phyloP scores from a whole-genome alignment of 2,888 invertebrate species.

The Euzophera pinguis region DNA sequence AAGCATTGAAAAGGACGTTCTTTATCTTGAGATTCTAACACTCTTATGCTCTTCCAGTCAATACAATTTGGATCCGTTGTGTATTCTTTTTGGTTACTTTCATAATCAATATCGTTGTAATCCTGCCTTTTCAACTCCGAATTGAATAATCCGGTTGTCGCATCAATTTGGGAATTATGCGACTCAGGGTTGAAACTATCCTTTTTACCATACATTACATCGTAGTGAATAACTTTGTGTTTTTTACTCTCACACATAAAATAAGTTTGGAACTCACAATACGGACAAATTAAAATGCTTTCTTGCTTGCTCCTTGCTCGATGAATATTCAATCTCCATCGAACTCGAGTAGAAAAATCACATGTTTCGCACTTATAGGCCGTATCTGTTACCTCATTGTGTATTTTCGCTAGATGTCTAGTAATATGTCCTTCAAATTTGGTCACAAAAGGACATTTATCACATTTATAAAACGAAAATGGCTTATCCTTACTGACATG shows the following conservation, averaged over 20 bases:
- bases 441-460: conserved; percentile 52
- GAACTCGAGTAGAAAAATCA: conserved; percentile 47
- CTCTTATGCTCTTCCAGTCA: conserved; percentile 52
- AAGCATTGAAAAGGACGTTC: conserved; percentile 50
- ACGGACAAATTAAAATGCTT: conserved; percentile 33
- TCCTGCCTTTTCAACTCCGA: not conserved
- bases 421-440: conserved; percentile 53
- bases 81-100: conserved; percentile 22
- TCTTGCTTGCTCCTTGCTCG: conserved; percentile 44
- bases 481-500: conserved; percentile 27
- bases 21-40: conserved; percentile 39
- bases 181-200: not conserved
- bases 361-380: conserved; percentile 50
- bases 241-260: conserved; percentile 51
- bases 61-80: conserved; percentile 40
- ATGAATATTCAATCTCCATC: conserved; percentile 54
- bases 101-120: not conserved
- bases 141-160: not conserved
- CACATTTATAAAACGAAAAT: conserved; percentile 36
- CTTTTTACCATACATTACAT: conserved; percentile 17
- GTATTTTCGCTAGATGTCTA: conserved; percentile 53
- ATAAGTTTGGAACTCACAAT: conserved; percentile 44
- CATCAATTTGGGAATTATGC: not conserved
- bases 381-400: conserved; percentile 46
- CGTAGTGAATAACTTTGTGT: conserved; percentile 38